A percentile compares a stretch with the other conserved stretches of the same genome.
These are phyloP conservation scores for Creontiades dilutus DNA, from an alignment of 2,888 invertebrate genomes.

Conservation along the genomic window DNA sequence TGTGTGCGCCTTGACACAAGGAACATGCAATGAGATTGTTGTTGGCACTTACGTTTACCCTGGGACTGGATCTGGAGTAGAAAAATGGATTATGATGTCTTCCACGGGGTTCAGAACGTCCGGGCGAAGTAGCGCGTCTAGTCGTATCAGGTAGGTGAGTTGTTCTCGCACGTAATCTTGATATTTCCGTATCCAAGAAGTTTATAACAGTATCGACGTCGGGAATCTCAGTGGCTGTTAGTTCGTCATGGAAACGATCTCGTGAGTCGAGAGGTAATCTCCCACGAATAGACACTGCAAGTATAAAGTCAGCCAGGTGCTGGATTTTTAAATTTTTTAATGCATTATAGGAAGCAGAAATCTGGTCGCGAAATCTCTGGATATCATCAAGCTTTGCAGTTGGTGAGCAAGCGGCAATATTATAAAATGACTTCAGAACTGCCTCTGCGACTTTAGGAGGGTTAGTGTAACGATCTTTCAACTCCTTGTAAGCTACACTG, in stretches of 20 bases:
- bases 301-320: slow-evolving; percentile 1
- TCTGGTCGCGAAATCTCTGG: background rate
- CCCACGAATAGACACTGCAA: background rate
- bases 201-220: no score
- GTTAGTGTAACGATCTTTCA: background rate
- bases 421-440: background rate
- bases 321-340: background rate
- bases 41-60: background rate
- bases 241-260: background rate
- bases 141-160: background rate
- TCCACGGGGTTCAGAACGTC: background rate
- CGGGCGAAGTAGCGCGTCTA: background rate
- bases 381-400: background rate
- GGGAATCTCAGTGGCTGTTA: no score
- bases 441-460: background rate
- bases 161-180: background rate
- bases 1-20: background rate
- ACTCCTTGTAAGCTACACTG: no score
- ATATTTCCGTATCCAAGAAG: background rate
- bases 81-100: background rate
- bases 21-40: slow-evolving; percentile 1
- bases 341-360: slow-evolving; percentile 10
- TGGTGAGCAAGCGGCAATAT: background rate
- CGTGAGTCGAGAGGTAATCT: background rate
- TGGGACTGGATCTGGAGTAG: background rate